Conservation (phyloP, 2,797 vertebrate species). For the Chiloscyllium punctatum region DNA sequence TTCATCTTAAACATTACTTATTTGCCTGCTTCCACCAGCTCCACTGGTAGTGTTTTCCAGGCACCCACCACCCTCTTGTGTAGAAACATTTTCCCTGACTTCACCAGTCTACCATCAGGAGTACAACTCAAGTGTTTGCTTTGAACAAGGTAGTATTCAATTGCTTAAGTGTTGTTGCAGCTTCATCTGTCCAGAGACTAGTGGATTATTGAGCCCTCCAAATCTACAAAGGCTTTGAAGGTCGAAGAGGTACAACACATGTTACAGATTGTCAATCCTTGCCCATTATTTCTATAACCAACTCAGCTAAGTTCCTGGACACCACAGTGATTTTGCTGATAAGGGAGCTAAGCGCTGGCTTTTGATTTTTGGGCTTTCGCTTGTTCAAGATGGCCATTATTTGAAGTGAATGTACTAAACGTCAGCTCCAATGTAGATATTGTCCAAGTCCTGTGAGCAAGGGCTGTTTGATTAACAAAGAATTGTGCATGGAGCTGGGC, state of each 20-base stretch:
- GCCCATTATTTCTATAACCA: not conserved
- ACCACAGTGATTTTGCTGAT: not conserved
- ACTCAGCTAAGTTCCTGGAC: not conserved
- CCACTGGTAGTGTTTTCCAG: too few species aligned
- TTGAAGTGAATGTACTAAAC: not conserved
- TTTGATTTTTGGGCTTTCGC: not conserved
- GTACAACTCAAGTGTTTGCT: not conserved
- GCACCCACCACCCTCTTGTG: too few species aligned
- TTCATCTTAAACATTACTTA: too few species aligned
- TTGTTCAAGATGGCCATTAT: not conserved
- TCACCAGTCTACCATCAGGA: too few species aligned
- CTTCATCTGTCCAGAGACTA: not conserved
- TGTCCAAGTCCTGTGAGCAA: not conserved
- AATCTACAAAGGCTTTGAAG: not conserved
- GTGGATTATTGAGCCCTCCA: not conserved
- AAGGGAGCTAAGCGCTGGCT: not conserved
- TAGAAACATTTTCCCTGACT: too few species aligned
- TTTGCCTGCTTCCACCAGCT: too few species aligned
- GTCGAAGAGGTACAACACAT: not conserved
- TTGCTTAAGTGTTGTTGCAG: not conserved
- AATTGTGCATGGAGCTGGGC: slow-evolving; percentile 5
- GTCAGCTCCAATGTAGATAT: not conserved
- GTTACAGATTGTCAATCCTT: not conserved
- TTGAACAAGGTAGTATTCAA: not conserved
- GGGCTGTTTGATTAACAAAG: not conserved